A percentile compares a stretch with the other conserved stretches of the same genome.
Evolutionary conservation across 2,888 invertebrate species (phyloP).

Genomic region (Aspidiotus destructor): DNA sequence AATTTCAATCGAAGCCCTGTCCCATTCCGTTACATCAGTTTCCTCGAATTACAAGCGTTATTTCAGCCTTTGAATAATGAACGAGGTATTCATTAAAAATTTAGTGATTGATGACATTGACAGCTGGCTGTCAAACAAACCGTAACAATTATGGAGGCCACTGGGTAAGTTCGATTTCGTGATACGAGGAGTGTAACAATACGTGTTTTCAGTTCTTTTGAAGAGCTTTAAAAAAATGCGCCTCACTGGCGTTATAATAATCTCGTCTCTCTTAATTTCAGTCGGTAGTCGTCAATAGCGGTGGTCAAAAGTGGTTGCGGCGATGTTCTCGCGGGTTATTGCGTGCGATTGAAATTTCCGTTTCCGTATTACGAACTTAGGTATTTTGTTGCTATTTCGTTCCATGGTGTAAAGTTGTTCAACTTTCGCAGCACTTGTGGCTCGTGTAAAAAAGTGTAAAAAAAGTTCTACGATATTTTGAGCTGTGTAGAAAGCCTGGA

Average conservation of each 20-base stretch:
- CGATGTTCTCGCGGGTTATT: no score
- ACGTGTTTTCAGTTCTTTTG: neutral
- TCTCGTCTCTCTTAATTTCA: neutral
- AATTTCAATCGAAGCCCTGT: neutral
- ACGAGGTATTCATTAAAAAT: slow-evolving; percentile 25
- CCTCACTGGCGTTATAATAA: neutral
- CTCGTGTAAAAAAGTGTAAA: no score
- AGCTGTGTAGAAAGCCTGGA: no score
- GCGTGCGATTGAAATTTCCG: no score
- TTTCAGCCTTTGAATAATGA: slow-evolving; percentile 1
- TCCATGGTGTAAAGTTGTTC: no score
- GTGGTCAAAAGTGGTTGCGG: no score
- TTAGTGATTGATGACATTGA: slow-evolving; percentile 33
- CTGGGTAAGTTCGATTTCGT: slow-evolving; percentile 29
- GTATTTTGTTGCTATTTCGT: no score
- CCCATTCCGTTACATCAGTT: neutral
- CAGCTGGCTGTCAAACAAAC: slow-evolving; percentile 31
- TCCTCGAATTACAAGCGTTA: neutral
- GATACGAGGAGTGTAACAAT: neutral
- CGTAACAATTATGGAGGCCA: slow-evolving; percentile 27
- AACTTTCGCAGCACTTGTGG: no score
- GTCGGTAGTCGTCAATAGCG: no score
- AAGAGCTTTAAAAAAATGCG: neutral
- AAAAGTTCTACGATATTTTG: no score
- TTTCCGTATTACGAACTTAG: no score